Percentiles rank a stretch among this genome's conserved stretches.
phyloP scores from a whole-genome alignment of 2,888 invertebrate genomes.

The Amphimallon solstitiale region DNA sequence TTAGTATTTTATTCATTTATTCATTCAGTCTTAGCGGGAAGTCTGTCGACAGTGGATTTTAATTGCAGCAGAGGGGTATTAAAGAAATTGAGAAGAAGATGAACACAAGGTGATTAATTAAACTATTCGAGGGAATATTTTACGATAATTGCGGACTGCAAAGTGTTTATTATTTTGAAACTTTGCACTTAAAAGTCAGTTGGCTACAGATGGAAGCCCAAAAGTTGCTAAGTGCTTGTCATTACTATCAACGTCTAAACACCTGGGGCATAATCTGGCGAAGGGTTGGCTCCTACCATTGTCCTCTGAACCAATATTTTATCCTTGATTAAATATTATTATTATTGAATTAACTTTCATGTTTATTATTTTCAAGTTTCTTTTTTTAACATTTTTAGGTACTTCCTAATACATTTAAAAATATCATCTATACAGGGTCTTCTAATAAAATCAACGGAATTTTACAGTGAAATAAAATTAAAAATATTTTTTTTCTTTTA shows the following conservation, averaged over 20 bases:
- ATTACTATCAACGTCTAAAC: slow-evolving; percentile 50
- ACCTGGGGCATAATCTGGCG: slow-evolving; percentile 49
- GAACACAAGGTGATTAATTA: slow-evolving; percentile 45
- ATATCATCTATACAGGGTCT: too few species aligned
- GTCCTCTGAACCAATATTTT: slow-evolving; percentile 11
- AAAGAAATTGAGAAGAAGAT: slow-evolving; percentile 29
- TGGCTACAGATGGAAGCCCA: slow-evolving; percentile 50
- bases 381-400: too few species aligned
- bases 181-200: slow-evolving; percentile 58
- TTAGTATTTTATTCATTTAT: neutral
- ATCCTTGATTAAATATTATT: slow-evolving; percentile 1
- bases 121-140: slow-evolving; percentile 50
- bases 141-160: slow-evolving; percentile 52
- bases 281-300: slow-evolving; percentile 28
- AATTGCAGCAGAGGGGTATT: slow-evolving; percentile 13
- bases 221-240: slow-evolving; percentile 53
- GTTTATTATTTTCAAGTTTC: too few species aligned
- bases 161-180: slow-evolving; percentile 59
- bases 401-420: too few species aligned
- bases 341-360: neutral
- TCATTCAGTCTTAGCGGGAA: neutral
- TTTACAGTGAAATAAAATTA: too few species aligned
- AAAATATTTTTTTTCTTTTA: too few species aligned
- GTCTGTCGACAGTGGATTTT: neutral
- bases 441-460: too few species aligned